phyloP scores from a whole-genome alignment of 1,140 invertebrate genomes.

The Atta cephalotes region DNA sequence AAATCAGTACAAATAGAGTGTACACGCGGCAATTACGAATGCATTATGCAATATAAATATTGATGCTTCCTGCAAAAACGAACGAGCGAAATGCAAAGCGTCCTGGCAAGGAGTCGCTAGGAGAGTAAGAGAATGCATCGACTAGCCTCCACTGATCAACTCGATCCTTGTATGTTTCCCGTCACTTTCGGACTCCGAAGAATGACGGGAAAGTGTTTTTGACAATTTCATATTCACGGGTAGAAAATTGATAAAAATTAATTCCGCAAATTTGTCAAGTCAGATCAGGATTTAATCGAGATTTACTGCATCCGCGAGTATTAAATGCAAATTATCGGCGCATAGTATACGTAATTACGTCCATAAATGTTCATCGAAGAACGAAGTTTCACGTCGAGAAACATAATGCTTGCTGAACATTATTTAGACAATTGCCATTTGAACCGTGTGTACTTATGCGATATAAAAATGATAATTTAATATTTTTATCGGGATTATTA shows the following conservation, averaged over 20 bases:
- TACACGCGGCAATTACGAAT: constrained; percentile 85
- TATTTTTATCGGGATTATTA: background rate
- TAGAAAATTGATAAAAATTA: constrained; percentile 18
- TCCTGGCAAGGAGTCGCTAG: constrained; percentile 72
- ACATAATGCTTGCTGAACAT: background rate
- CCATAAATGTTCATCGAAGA: background rate
- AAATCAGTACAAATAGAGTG: constrained; percentile 86
- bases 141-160: constrained; percentile 68
- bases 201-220: background rate
- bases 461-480: background rate
- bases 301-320: background rate
- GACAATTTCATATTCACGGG: background rate
- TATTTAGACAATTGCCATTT: constrained; percentile 19
- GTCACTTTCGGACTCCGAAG: background rate
- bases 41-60: constrained; percentile 87
- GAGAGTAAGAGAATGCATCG: constrained; percentile 61
- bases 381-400: background rate
- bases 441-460: background rate
- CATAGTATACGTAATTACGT: background rate
- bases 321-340: constrained; percentile 5
- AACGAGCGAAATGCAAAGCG: constrained; percentile 83
- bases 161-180: constrained; percentile 31
- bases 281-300: background rate
- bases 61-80: constrained; percentile 86
- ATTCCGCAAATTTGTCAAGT: background rate